Evolutionary conservation across 2,797 vertebrate genomes (phyloP).

Genomic region (Phrynocephalus forsythii): DNA sequence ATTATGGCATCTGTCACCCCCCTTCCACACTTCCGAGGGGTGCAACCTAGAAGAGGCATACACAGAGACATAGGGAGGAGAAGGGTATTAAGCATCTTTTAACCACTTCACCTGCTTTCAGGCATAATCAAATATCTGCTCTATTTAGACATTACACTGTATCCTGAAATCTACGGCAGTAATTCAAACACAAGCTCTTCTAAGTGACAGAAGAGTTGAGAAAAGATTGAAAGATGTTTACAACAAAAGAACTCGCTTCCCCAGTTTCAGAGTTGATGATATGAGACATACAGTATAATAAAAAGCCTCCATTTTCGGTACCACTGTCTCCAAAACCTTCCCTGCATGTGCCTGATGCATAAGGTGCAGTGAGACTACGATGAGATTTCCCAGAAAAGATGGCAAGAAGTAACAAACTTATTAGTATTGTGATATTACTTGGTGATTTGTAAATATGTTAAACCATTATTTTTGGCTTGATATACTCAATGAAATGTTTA

Average conservation of each 20-base stretch:
- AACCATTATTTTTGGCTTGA: too few species aligned
- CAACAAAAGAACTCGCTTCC: neutral
- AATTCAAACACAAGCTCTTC: neutral
- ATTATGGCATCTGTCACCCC: constrained; percentile 87
- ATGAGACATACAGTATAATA: neutral
- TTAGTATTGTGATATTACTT: too few species aligned
- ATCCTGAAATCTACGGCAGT: neutral
- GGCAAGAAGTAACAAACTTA: too few species aligned
- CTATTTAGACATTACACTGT: neutral
- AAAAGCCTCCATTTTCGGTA: neutral
- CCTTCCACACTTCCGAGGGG: constrained; percentile 90
- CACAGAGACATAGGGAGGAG: neutral
- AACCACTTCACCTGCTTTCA: neutral
- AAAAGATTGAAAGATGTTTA: neutral
- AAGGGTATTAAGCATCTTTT: neutral
- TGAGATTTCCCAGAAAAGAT: too few species aligned
- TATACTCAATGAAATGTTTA: too few species aligned
- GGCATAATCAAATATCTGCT: neutral
- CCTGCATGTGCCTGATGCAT: neutral
- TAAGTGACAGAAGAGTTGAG: neutral
- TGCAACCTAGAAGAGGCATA: constrained; percentile 84
- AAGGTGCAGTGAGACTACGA: neutral
- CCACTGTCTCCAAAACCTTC: neutral
- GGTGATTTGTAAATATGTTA: too few species aligned
- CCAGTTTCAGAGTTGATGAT: neutral